Evolutionary conservation across 2,113 vertebrate genomes (phyloP).

Genomic region (Misgurnus anguillicaudatus): DNA sequence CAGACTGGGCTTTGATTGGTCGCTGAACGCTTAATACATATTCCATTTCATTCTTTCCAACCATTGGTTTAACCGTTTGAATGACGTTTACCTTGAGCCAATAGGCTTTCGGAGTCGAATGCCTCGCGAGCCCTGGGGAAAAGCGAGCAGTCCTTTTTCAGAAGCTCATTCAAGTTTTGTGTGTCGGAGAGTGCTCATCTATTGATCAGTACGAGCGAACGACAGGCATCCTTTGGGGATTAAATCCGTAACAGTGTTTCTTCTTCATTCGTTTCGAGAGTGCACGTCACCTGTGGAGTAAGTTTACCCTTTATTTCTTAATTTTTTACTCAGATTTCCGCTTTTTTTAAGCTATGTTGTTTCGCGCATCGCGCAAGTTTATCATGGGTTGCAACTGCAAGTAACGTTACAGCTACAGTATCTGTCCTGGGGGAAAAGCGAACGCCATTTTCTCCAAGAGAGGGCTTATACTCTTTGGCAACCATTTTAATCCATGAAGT

Average conservation of each 20-base stretch:
- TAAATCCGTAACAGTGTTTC: slow-evolving; percentile 37
- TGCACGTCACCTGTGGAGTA: slow-evolving; percentile 57
- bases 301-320: slow-evolving; percentile 22
- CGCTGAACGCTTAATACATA: slow-evolving; percentile 46
- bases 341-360: not conserved
- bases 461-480: slow-evolving; percentile 61
- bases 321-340: not conserved
- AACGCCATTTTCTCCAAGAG: slow-evolving; percentile 74
- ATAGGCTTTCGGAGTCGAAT: slow-evolving; percentile 52
- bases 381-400: slow-evolving; percentile 44
- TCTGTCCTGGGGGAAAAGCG: slow-evolving; percentile 45
- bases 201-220: slow-evolving; percentile 15
- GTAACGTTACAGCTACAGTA: slow-evolving; percentile 37
- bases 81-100: slow-evolving; percentile 55
- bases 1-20: slow-evolving; percentile 66
- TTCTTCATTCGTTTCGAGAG: not conserved
- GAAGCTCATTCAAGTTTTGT: slow-evolving; percentile 76
- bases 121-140: slow-evolving; percentile 58
- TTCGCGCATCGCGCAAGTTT: slow-evolving; percentile 43
- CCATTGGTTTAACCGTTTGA: slow-evolving; percentile 64
- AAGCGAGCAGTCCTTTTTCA: slow-evolving; percentile 64
- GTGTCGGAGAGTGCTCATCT: slow-evolving; percentile 56
- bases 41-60: slow-evolving; percentile 21
- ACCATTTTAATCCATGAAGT: slow-evolving; percentile 60
- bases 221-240: slow-evolving; percentile 61